Evolutionary conservation across 1,140 invertebrate genomes (phyloP).

Genomic region (Batillaria attramentaria): DNA sequence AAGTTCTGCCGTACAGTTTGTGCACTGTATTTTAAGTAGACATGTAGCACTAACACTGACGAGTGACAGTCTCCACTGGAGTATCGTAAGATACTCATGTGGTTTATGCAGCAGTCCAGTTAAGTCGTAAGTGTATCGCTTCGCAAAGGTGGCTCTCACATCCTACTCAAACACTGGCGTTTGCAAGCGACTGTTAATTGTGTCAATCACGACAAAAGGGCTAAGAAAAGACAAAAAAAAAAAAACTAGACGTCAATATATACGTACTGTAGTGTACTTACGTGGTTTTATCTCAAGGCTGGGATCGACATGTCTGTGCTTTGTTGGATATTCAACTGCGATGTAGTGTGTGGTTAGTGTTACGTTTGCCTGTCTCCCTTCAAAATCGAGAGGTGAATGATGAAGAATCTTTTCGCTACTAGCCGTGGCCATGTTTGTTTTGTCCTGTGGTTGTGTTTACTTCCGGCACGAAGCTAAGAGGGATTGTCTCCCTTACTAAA

Average conservation of each 20-base stretch:
- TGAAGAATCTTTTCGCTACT: constrained; percentile 17
- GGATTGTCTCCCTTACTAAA: too few relatives aligned
- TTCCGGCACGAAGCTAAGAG: too few relatives aligned
- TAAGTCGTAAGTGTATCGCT: neutral
- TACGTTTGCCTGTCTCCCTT: constrained; percentile 1
- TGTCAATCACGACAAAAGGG: neutral
- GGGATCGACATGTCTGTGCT: neutral
- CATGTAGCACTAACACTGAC: neutral
- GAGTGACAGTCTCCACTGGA: too few relatives aligned
- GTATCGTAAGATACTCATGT: neutral
- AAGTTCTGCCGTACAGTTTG: neutral
- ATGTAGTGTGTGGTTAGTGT: constrained; percentile 16
- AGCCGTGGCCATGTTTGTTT: constrained; percentile 27
- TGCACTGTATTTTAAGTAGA: neutral
- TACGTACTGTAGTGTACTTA: neutral
- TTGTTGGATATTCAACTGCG: neutral
- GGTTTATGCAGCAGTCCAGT: neutral
- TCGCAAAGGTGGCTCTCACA: neutral
- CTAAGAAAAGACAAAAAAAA: neutral
- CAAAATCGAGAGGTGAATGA: constrained; percentile 2
- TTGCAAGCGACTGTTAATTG: neutral
- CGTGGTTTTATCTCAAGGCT: neutral
- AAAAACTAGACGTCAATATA: neutral
- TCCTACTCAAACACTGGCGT: neutral
- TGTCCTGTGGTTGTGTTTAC: too few relatives aligned